These are phyloP conservation scores for Diarsia dahlii DNA, from an alignment of 2,888 invertebrate species.

Conservation along the genomic window DNA sequence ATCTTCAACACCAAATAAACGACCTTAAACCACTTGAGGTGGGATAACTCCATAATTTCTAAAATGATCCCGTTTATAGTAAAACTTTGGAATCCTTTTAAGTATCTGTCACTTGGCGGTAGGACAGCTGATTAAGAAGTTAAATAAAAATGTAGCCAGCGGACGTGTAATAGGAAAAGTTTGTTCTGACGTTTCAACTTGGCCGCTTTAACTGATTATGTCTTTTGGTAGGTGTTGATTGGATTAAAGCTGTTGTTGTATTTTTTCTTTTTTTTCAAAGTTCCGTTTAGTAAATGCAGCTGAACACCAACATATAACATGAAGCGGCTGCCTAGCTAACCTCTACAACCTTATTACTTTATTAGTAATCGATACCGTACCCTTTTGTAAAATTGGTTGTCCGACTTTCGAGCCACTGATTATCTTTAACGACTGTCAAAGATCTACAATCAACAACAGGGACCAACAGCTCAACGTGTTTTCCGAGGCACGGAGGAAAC, in stretches of 20 bases:
- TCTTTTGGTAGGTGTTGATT: slow-evolving; percentile 37
- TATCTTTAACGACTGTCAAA: background rate
- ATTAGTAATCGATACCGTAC: background rate
- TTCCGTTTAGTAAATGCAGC: background rate
- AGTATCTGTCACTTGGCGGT: slow-evolving; percentile 77
- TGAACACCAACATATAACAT: background rate
- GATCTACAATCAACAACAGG: no score
- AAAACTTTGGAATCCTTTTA: slow-evolving; percentile 76
- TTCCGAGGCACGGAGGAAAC: background rate
- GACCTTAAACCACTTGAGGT: slow-evolving; percentile 22
- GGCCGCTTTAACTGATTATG: slow-evolving; percentile 52
- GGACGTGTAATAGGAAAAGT: slow-evolving; percentile 79
- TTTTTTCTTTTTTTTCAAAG: background rate
- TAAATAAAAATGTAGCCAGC: slow-evolving; percentile 75
- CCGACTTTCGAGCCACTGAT: background rate
- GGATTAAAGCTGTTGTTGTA: background rate
- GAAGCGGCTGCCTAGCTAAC: background rate
- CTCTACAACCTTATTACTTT: background rate
- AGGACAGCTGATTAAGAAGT: slow-evolving; percentile 77
- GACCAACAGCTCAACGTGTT: background rate
- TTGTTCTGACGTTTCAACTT: slow-evolving; percentile 55
- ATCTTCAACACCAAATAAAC: slow-evolving; percentile 17
- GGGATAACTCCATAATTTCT: slow-evolving; percentile 64
- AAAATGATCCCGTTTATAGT: slow-evolving; percentile 73
- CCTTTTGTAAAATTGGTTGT: background rate